These are phyloP conservation scores for Pseudochromis fuscus DNA, from an alignment of 2,797 vertebrate species.

Conservation along the genomic window DNA sequence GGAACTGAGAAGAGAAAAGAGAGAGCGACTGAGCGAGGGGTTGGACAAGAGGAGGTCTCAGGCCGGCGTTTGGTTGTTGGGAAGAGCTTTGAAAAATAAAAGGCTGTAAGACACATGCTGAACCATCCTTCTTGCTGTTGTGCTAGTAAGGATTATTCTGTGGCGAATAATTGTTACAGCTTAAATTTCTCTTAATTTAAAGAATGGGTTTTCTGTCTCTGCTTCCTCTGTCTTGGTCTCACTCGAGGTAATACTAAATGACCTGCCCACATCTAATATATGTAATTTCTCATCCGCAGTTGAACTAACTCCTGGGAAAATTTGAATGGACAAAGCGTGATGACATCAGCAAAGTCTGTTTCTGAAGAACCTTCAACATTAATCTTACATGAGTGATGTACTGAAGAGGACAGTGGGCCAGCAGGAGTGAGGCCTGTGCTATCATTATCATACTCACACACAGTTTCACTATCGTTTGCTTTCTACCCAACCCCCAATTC, in stretches of 20 bases:
- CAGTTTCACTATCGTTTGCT: constrained; percentile 56
- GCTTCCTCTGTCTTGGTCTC: constrained; percentile 7
- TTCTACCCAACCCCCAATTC: constrained; percentile 78
- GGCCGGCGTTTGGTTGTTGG: no score
- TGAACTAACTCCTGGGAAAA: constrained; percentile 33
- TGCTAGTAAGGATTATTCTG: no score
- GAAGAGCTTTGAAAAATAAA: no score
- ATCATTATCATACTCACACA: constrained; percentile 57
- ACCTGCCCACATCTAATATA: constrained; percentile 10
- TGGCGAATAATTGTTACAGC: no score
- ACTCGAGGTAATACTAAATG: no score
- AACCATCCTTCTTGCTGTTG: no score
- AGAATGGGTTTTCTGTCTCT: background rate
- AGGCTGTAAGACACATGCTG: no score
- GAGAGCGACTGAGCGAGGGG: no score
- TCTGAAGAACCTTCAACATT: constrained; percentile 63
- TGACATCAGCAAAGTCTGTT: constrained; percentile 64
- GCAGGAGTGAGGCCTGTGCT: constrained; percentile 56
- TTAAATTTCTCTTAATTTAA: no score
- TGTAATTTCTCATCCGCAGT: constrained; percentile 9
- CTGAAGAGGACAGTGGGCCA: constrained; percentile 47
- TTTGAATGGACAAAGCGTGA: constrained; percentile 46
- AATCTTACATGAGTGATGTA: constrained; percentile 73
- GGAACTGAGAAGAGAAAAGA: no score
- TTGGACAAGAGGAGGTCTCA: no score